A percentile compares a stretch with the other conserved stretches of the same genome.
Conservation (phyloP, 2,797 vertebrate species). For the Erithacus rubecula region DNA sequence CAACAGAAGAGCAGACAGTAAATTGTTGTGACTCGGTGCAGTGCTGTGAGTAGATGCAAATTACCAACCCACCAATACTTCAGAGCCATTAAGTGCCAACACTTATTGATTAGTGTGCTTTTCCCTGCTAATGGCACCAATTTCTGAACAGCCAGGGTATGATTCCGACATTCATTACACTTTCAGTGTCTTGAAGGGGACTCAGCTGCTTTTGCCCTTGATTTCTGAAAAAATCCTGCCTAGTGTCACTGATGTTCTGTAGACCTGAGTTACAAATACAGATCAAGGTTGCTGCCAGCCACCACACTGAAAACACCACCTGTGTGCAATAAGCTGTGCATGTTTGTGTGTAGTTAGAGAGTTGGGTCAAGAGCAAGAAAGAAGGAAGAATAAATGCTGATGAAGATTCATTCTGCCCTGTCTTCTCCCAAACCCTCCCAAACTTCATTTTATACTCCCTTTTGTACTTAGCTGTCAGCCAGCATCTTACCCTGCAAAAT, state of each 20-base stretch:
- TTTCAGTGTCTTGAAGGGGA: neutral
- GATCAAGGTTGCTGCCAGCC: neutral
- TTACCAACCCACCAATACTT: neutral
- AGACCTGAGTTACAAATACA: neutral
- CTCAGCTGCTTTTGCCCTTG: neutral
- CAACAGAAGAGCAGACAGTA: neutral
- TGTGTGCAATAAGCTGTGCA: neutral
- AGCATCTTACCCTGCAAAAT: neutral
- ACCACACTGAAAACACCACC: neutral
- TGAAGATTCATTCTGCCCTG: neutral
- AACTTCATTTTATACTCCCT: neutral
- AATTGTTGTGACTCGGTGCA: neutral
- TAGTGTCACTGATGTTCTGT: neutral
- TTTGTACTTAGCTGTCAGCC: neutral
- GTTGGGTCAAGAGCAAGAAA: neutral
- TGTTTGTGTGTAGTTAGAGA: neutral
- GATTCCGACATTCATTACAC: neutral
- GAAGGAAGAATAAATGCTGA: neutral
- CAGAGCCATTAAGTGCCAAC: neutral
- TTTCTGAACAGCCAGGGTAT: neutral
- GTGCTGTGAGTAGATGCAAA: neutral
- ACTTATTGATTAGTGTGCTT: conserved; percentile 7
- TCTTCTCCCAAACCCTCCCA: neutral
- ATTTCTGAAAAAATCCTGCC: neutral
- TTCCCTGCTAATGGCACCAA: conserved; percentile 13